These are phyloP conservation scores for Drosophila orosa DNA, from an alignment of 1,140 invertebrate species.

Conservation along the genomic window DNA sequence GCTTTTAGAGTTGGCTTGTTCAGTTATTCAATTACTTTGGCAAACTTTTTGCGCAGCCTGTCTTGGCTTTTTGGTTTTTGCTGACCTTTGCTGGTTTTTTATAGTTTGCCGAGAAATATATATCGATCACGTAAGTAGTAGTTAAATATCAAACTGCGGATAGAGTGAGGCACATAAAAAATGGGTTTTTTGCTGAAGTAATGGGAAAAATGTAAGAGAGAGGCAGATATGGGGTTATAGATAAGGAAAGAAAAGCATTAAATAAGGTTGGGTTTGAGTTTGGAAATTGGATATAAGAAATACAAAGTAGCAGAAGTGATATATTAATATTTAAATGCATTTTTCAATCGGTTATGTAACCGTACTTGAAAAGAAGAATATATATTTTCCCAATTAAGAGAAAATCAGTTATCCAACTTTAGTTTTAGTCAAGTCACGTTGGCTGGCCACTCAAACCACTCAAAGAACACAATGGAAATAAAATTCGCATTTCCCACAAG, in stretches of 20 bases:
- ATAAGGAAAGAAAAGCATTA: neutral
- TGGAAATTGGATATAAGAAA: neutral
- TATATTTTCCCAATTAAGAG: conserved; percentile 4
- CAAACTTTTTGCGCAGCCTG: conserved; percentile 35
- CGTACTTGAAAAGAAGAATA: neutral
- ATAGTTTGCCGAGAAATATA: conserved; percentile 17
- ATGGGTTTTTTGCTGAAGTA: neutral
- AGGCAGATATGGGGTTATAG: conserved; percentile 4
- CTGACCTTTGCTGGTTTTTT: conserved; percentile 42
- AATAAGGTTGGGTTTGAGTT: neutral
- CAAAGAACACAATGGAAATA: conserved; percentile 22
- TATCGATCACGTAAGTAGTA: conserved; percentile 37
- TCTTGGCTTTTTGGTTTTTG: conserved; percentile 11
- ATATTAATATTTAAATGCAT: neutral
- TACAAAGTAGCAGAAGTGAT: neutral
- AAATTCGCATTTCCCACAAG: conserved; percentile 22
- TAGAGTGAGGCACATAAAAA: conserved; percentile 24
- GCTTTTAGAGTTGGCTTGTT: conserved; percentile 42
- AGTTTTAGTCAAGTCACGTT: conserved; percentile 1
- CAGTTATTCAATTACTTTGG: conserved; percentile 47
- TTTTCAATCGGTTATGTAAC: neutral
- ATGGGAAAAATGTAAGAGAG: conserved; percentile 4
- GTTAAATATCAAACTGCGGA: conserved; percentile 32
- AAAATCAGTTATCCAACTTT: conserved; percentile 11
- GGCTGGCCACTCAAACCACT: conserved; percentile 3